Evolutionary conservation across 2,113 vertebrate genomes (phyloP).

Genomic region (Amphiprion percula): DNA sequence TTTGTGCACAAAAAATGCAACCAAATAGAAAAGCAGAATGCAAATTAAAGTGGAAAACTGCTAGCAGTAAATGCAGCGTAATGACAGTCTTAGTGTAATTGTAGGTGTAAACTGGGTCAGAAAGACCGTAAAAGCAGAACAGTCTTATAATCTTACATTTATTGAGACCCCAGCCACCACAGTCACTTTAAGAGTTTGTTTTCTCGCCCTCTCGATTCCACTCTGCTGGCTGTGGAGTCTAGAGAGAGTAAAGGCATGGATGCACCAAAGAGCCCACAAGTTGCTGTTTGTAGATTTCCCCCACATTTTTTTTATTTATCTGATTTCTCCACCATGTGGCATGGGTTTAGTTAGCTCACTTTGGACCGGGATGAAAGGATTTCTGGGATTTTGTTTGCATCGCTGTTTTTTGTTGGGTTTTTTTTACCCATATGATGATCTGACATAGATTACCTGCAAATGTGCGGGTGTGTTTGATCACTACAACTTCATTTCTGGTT

Average conservation of each 20-base stretch:
- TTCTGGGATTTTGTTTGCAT: slow-evolving; percentile 41
- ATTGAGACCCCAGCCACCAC: slow-evolving; percentile 21
- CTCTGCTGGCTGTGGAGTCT: slow-evolving; percentile 11
- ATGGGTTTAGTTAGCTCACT: slow-evolving; percentile 19
- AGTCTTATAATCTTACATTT: slow-evolving; percentile 32
- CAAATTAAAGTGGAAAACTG: background rate
- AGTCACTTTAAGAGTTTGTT: slow-evolving; percentile 57
- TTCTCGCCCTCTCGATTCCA: slow-evolving; percentile 33
- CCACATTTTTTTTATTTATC: slow-evolving; percentile 14
- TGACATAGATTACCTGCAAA: slow-evolving; percentile 21
- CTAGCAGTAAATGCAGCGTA: background rate
- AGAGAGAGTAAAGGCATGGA: slow-evolving; percentile 13
- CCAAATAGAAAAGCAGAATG: slow-evolving; percentile 3
- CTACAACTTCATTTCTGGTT: slow-evolving; percentile 38
- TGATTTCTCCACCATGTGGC: slow-evolving; percentile 48
- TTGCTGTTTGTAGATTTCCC: slow-evolving; percentile 44
- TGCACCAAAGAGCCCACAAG: slow-evolving; percentile 40
- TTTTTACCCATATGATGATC: slow-evolving; percentile 25
- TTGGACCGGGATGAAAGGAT: slow-evolving; percentile 66
- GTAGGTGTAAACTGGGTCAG: slow-evolving; percentile 21
- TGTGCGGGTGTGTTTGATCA: slow-evolving; percentile 1
- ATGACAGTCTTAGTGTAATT: slow-evolving; percentile 25
- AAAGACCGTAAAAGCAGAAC: slow-evolving; percentile 7
- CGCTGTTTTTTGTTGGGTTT: background rate
- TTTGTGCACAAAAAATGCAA: slow-evolving; percentile 13